Percentiles rank a stretch among this genome's conserved stretches.
Conservation (phyloP, 2,113 vertebrate genomes). For the Chamaea fasciata region DNA sequence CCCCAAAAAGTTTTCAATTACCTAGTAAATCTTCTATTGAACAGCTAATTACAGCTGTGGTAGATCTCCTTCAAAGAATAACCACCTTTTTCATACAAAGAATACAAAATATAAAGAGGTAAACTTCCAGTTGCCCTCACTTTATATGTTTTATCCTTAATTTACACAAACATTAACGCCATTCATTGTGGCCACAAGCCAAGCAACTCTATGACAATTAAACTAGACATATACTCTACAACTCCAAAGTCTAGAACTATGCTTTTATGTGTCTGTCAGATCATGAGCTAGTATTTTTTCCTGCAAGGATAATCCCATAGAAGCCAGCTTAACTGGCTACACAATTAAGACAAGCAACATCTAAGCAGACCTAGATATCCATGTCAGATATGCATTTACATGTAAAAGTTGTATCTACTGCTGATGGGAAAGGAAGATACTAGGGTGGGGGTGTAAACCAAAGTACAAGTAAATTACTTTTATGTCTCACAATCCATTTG, state of each 20-base stretch:
- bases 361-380: not conserved
- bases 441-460: not conserved
- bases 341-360: not conserved
- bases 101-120: not conserved
- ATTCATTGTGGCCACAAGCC: not conserved
- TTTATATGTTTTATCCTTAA: not conserved
- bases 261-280: not conserved
- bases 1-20: rapidly evolving
- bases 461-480: not conserved
- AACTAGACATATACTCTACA: not conserved
- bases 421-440: not conserved
- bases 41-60: not conserved
- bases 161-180: not conserved
- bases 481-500: not conserved
- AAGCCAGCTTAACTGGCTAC: not conserved
- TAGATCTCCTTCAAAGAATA: not conserved
- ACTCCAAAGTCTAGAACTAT: not conserved
- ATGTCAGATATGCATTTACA: not conserved
- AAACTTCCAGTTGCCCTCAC: not conserved
- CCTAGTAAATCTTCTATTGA: not conserved
- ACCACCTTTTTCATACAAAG: not conserved
- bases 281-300: not conserved
- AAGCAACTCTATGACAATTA: not conserved
- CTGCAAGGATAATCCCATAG: not conserved
- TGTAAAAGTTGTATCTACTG: not conserved